phyloP scores from a whole-genome alignment of 1,140 invertebrate genomes.

The Lysiphlebus fabarum region DNA sequence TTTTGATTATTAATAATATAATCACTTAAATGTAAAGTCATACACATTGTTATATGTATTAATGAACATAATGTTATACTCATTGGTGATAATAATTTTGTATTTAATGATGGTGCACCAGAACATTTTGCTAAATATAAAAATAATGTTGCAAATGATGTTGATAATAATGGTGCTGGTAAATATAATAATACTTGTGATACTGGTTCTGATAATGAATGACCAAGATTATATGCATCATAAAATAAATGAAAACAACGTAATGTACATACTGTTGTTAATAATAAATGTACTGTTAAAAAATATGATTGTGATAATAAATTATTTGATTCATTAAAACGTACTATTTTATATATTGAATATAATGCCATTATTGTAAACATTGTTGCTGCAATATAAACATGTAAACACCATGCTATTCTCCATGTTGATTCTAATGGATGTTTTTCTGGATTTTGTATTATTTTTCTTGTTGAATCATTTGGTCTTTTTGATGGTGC shows the following conservation, averaged over 20 bases:
- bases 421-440: slow-evolving; percentile 61
- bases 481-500: slow-evolving; percentile 35
- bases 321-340: slow-evolving; percentile 76
- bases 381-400: slow-evolving; percentile 78
- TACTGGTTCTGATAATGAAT: slow-evolving; percentile 72
- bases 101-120: slow-evolving; percentile 51
- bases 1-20: slow-evolving; percentile 54
- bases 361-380: slow-evolving; percentile 79
- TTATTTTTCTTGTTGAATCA: slow-evolving; percentile 24
- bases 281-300: slow-evolving; percentile 73
- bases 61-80: slow-evolving; percentile 71
- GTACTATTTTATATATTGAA: slow-evolving; percentile 77
- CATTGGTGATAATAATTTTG: slow-evolving; percentile 68
- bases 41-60: slow-evolving; percentile 72
- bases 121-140: slow-evolving; percentile 76
- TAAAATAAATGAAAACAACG: slow-evolving; percentile 84
- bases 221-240: slow-evolving; percentile 82
- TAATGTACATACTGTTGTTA: slow-evolving; percentile 75
- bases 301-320: slow-evolving; percentile 80
- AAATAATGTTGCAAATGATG: slow-evolving; percentile 81
- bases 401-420: slow-evolving; percentile 84
- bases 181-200: slow-evolving; percentile 79
- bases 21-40: slow-evolving; percentile 73
- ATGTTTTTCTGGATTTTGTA: slow-evolving; percentile 38
- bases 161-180: slow-evolving; percentile 78